Percentiles rank a stretch among this genome's conserved stretches.
These are phyloP conservation scores for Salvelinus alpinus DNA, from an alignment of 2,113 vertebrate species.

Conservation along the genomic window DNA sequence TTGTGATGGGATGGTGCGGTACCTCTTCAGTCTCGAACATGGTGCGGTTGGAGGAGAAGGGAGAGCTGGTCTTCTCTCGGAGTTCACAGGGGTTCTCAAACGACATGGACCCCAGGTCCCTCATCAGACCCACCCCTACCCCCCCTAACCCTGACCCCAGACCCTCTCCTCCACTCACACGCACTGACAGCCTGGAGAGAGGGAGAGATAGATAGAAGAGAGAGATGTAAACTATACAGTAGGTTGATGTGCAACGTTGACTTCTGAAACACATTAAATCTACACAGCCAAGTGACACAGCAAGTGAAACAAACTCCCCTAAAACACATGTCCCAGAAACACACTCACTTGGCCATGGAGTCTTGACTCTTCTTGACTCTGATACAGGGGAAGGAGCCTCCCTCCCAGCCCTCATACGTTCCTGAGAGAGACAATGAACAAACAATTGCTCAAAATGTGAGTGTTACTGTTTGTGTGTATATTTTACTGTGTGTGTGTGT, in stretches of 20 bases:
- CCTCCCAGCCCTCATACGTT: slow-evolving; percentile 82
- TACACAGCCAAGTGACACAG: no score
- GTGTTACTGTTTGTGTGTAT: not conserved
- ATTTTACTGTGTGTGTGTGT: not conserved
- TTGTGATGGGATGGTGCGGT: not conserved
- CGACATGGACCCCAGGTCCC: slow-evolving; percentile 75
- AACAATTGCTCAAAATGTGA: not conserved
- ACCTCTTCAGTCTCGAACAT: slow-evolving; percentile 95
- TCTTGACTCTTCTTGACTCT: slow-evolving; percentile 79
- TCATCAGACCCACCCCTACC: slow-evolving; percentile 68
- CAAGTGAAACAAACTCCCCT: no score
- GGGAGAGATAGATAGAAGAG: slow-evolving; percentile 10
- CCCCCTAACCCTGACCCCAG: slow-evolving; percentile 62
- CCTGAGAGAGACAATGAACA: slow-evolving; percentile 62
- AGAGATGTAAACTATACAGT: not conserved
- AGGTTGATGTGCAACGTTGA: no score
- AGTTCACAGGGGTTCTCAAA: slow-evolving; percentile 87
- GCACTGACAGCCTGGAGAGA: slow-evolving; percentile 66
- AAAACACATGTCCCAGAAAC: not conserved
- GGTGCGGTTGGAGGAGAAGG: slow-evolving; percentile 90
- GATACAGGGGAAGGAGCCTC: slow-evolving; percentile 82
- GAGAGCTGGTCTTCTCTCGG: slow-evolving; percentile 81
- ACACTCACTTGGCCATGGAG: slow-evolving; percentile 77
- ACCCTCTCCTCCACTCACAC: slow-evolving; percentile 69
- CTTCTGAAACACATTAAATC: no score